Conservation (phyloP, 2,797 vertebrate species). For the Cynodonichthys magdalenae region DNA sequence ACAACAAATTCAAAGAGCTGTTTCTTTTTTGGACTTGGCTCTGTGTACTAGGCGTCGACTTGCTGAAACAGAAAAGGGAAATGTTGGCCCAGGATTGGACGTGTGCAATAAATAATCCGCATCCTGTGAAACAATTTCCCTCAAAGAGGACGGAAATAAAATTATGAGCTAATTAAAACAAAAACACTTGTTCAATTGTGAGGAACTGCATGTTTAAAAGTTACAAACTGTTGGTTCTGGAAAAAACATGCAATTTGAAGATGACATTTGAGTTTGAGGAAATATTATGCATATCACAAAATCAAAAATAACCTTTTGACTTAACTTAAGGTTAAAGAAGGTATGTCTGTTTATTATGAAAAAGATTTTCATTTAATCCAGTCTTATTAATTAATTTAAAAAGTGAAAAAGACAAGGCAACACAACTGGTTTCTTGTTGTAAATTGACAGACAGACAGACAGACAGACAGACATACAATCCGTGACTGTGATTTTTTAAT, state of each 20-base stretch:
- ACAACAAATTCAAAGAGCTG: constrained; percentile 11
- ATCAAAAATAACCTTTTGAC: neutral
- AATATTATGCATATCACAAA: neutral
- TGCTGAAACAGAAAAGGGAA: neutral
- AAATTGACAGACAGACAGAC: too few relatives aligned
- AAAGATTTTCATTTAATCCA: neutral
- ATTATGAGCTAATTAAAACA: neutral
- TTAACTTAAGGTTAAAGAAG: neutral
- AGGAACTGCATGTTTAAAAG: neutral
- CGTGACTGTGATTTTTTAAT: too few relatives aligned
- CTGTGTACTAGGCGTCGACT: neutral
- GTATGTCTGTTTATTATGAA: neutral
- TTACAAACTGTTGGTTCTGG: neutral
- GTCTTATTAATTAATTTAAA: neutral
- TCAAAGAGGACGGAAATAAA: neutral
- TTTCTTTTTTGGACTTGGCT: constrained; percentile 18
- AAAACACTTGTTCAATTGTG: neutral
- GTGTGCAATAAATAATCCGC: neutral
- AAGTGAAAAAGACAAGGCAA: neutral
- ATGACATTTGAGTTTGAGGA: neutral
- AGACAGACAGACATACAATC: too few relatives aligned
- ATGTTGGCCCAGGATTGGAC: neutral
- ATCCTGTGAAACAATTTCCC: neutral
- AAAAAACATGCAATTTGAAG: neutral
- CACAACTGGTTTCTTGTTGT: neutral